A percentile compares a stretch with the other conserved stretches of the same genome.
phyloP scores from a whole-genome alignment of 2,888 invertebrate genomes.

The Argynnis bischoffii region DNA sequence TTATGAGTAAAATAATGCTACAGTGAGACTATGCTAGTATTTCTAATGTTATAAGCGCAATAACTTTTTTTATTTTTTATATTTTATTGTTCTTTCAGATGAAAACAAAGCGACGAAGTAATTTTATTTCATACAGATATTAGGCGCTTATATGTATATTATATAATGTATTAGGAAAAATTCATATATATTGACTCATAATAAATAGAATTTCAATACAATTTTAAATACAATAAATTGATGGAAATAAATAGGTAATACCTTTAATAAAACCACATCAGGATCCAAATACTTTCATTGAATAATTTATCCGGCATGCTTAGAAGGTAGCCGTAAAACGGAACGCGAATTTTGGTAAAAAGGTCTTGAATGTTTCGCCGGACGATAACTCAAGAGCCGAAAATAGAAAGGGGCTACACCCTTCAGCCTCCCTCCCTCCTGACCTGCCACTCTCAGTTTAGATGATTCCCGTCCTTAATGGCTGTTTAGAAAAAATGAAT shows the following conservation, averaged over 20 bases:
- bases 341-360: constrained; percentile 76
- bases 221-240: background rate
- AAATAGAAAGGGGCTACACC: constrained; percentile 68
- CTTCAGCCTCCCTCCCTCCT: constrained; percentile 39
- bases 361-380: constrained; percentile 79
- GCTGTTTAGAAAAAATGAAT: constrained; percentile 68
- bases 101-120: too few relatives aligned
- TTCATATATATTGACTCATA: too few relatives aligned
- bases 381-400: constrained; percentile 77
- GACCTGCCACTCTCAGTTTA: constrained; percentile 60
- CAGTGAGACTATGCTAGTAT: too few relatives aligned
- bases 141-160: too few relatives aligned
- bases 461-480: constrained; percentile 69
- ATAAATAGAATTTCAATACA: too few relatives aligned
- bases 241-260: background rate
- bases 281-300: constrained; percentile 55
- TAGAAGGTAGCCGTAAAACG: constrained; percentile 74
- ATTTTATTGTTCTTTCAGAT: too few relatives aligned
- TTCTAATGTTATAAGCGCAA: too few relatives aligned
- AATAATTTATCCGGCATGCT: constrained; percentile 76
- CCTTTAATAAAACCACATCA: constrained; percentile 48
- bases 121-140: too few relatives aligned
- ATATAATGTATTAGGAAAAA: too few relatives aligned
- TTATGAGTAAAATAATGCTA: too few relatives aligned
- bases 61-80: too few relatives aligned